These are phyloP conservation scores for Pseudeuparius sepicola DNA, from an alignment of 2,888 invertebrate genomes.

Conservation along the genomic window DNA sequence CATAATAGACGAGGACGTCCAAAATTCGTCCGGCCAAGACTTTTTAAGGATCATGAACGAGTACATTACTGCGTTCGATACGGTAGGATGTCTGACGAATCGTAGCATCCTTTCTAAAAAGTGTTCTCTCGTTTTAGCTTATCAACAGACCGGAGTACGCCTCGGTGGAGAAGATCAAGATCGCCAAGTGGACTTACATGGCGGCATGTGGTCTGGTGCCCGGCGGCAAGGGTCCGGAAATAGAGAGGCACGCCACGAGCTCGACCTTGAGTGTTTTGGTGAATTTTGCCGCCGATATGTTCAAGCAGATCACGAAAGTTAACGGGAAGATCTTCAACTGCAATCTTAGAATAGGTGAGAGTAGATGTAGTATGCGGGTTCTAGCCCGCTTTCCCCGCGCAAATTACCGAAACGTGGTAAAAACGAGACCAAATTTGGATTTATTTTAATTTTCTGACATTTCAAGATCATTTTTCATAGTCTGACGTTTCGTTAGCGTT, in stretches of 20 bases:
- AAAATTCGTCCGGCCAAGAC: constrained; percentile 49
- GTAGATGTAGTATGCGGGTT: constrained; percentile 18
- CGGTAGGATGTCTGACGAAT: constrained; percentile 53
- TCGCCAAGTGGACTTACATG: constrained; percentile 96
- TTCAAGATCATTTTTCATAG: too few species aligned
- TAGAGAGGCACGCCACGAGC: constrained; percentile 30
- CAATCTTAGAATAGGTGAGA: constrained; percentile 61
- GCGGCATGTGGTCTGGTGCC: constrained; percentile 85
- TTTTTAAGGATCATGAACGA: constrained; percentile 58
- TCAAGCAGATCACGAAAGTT: constrained; percentile 50
- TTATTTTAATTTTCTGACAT: too few species aligned
- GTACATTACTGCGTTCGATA: constrained; percentile 89
- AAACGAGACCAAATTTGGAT: too few species aligned
- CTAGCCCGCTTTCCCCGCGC: neutral
- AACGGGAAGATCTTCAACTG: constrained; percentile 50
- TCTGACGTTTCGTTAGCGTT: too few species aligned
- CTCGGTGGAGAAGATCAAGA: constrained; percentile 89
- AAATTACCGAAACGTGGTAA: constrained; percentile 7
- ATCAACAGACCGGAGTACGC: constrained; percentile 34
- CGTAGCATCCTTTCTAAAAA: constrained; percentile 8
- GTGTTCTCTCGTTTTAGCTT: constrained; percentile 21
- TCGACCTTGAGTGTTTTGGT: constrained; percentile 49
- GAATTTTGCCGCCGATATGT: constrained; percentile 65
- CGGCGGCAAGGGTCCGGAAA: constrained; percentile 42
- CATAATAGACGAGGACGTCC: constrained; percentile 35